phyloP scores from a whole-genome alignment of 2,797 vertebrate genomes.

The Pitangus sulphuratus region DNA sequence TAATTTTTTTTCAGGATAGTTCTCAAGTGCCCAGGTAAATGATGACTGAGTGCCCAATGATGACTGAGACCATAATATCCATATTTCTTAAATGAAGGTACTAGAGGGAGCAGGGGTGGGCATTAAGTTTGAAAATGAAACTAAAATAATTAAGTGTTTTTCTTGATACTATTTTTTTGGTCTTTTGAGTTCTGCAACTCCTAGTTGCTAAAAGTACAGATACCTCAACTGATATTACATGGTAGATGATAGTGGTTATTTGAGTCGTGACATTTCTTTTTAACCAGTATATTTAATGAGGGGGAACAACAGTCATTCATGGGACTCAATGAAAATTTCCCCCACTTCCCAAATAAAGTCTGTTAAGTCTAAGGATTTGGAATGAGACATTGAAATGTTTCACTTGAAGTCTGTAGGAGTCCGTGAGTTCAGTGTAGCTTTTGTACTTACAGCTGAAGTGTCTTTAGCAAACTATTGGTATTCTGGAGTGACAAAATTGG shows the following conservation, averaged over 20 bases:
- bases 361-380: neutral
- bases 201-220: neutral
- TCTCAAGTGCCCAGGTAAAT: neutral
- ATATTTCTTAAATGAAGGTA: neutral
- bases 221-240: neutral
- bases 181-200: neutral
- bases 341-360: neutral
- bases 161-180: neutral
- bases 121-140: neutral
- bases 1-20: neutral
- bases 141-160: neutral
- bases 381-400: neutral
- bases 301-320: neutral
- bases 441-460: neutral
- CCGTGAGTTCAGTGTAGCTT: neutral
- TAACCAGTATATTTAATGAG: neutral
- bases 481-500: neutral
- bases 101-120: neutral
- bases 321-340: neutral
- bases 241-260: neutral
- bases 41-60: neutral
- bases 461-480: neutral
- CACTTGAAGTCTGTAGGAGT: neutral
- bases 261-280: neutral
- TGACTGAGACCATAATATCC: neutral